A percentile compares a stretch with the other conserved stretches of the same genome.
These are phyloP conservation scores for Drosophila kepulauana DNA, from an alignment of 1,140 invertebrate species.

Conservation along the genomic window DNA sequence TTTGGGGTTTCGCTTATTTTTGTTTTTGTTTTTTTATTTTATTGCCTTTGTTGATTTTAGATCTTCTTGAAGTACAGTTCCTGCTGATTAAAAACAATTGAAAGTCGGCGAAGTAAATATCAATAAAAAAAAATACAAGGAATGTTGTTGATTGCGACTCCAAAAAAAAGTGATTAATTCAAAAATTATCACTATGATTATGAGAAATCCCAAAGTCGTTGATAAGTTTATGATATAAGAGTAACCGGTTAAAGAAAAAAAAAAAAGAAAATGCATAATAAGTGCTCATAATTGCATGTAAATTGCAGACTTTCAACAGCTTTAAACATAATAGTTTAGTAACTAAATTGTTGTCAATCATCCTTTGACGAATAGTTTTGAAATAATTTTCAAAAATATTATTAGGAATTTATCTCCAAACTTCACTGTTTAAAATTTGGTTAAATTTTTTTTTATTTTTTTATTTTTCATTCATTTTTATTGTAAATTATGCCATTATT, in stretches of 20 bases:
- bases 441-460: no score
- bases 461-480: no score
- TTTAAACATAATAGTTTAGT: no score
- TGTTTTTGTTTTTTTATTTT: conserved; percentile 3
- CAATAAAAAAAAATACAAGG: conserved; percentile 17
- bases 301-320: no score
- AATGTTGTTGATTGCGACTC: conserved; percentile 4
- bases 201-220: no score
- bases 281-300: no score
- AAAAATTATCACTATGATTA: not conserved
- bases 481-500: no score
- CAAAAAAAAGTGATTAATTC: not conserved
- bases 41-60: conserved; percentile 43
- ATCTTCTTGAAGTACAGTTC: conserved; percentile 33
- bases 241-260: no score
- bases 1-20: conserved; percentile 16
- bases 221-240: no score
- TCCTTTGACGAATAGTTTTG: not conserved
- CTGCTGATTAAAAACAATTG: conserved; percentile 38
- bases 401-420: not conserved
- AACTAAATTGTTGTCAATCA: no score
- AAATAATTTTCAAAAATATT: not conserved
- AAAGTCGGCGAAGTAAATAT: conserved; percentile 11
- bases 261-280: no score
- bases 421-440: no score